Evolutionary conservation across 2,797 vertebrate genomes (phyloP), one percentile per base, ranked within the genome.

Genomic region (Melanotaenia maccullochi): DNA sequence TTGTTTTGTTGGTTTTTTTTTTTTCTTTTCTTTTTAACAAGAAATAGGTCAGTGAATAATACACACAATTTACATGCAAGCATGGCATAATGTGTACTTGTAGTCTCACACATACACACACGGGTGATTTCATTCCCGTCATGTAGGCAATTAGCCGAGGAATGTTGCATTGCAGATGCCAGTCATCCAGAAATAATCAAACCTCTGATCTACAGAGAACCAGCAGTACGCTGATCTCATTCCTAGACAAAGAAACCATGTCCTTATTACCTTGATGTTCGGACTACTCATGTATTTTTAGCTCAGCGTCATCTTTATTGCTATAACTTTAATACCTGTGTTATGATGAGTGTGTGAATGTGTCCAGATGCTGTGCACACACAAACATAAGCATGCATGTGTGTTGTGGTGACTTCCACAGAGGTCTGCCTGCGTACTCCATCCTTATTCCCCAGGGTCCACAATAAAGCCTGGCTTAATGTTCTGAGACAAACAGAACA

Each of bases 151-250:
- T 90, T 89, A 86, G 68, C 28, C 16, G 63, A 82, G 82, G 73
- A 84, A 88, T 58, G 74, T 28, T 79, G 69, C n/a, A 0, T 71
- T 84, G 64, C 79, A 81, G 71, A 52, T 47, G 32, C 80, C 83
- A 84, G 65, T 84, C 90, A 86, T 78, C 47, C 79, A 72, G 73
- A 78, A 86, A 82, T 82, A 91, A 90, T 90, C 80, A 85, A 84
- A 79, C 60, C 58, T 85, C 73, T 72, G 79, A 68, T 78, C 73
- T 68, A 58, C 78, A 76, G 57, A 79, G 71, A 80, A 59, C 63
- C 65, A 44, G 44, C 67, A 65, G 70, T 25, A 54, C 72, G 71
- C 51, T 57, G 51, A 78, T 75, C 60, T 68, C 28, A 49, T 62
- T 67, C 54, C 64, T 40, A 4, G 56, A 42, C 52, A 42, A 38